Percentiles rank a stretch among this genome's conserved stretches.
Evolutionary conservation across 2,888 invertebrate species (phyloP).

Genomic region (Cephus pulcher): DNA sequence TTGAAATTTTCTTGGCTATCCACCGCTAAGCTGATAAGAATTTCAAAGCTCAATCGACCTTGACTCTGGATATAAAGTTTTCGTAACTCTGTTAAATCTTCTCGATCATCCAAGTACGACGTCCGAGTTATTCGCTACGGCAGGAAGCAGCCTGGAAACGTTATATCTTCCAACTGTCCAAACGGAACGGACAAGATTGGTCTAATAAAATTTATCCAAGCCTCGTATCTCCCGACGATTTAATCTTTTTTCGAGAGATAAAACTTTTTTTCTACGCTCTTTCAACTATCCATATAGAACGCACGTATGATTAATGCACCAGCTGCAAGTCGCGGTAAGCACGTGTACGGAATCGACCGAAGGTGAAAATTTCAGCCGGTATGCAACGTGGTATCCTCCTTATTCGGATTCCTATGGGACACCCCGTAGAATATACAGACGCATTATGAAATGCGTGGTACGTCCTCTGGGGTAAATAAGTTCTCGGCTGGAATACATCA

Average conservation of each 20-base stretch:
- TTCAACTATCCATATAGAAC: not conserved
- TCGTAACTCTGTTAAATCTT: not conserved
- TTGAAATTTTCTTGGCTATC: not conserved
- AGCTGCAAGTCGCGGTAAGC: not conserved
- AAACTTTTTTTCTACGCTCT: not conserved
- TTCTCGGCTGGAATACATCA: constrained; percentile 51
- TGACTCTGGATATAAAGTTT: not conserved
- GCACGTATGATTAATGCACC: not conserved
- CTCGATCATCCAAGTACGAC: not conserved
- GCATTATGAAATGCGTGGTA: constrained; percentile 46
- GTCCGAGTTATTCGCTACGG: not conserved
- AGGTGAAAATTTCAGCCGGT: not conserved
- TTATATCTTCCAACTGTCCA: not conserved
- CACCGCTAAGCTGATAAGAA: not conserved
- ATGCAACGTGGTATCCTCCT: constrained; percentile 19
- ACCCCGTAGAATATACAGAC: constrained; percentile 36
- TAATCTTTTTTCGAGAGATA: not conserved
- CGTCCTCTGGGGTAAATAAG: constrained; percentile 53
- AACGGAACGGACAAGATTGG: not conserved
- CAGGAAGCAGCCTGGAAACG: not conserved
- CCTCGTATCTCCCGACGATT: not conserved
- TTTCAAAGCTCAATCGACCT: not conserved
- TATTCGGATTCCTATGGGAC: constrained; percentile 40
- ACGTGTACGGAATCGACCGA: not conserved
- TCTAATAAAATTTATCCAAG: not conserved